Percentiles rank a stretch among this genome's conserved stretches.
Evolutionary conservation across 2,113 vertebrate species (phyloP).

Genomic region (Alaudala cheleensis): DNA sequence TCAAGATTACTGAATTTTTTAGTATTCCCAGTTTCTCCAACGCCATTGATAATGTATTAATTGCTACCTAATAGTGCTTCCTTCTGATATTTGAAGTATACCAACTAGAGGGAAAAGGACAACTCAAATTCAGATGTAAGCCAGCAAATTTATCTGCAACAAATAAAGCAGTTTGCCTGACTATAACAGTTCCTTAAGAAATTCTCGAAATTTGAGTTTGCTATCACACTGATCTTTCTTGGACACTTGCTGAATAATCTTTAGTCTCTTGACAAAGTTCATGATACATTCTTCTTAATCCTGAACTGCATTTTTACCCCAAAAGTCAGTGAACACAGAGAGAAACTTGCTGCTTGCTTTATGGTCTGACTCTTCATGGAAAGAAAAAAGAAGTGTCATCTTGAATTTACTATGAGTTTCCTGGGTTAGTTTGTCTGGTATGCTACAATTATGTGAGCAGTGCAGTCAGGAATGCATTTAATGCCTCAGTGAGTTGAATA

Average conservation of each 20-base stretch:
- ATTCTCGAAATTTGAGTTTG: background rate
- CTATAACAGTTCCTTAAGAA: background rate
- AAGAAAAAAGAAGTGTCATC: background rate
- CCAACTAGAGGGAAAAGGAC: background rate
- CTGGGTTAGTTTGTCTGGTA: background rate
- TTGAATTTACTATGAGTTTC: background rate
- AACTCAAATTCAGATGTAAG: background rate
- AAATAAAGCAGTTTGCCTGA: background rate
- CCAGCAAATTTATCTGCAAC: background rate
- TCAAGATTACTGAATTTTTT: background rate
- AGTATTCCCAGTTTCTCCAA: constrained; percentile 28
- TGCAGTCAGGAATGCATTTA: background rate
- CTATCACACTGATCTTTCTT: background rate
- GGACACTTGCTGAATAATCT: background rate
- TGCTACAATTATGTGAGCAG: background rate
- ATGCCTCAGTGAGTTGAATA: background rate
- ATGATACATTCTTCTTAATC: background rate
- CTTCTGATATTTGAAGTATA: constrained; percentile 1
- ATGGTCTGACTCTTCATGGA: background rate
- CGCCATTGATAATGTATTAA: constrained; percentile 40
- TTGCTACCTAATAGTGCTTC: constrained; percentile 27
- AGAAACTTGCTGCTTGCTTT: background rate
- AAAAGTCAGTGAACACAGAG: background rate
- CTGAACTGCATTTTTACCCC: background rate
- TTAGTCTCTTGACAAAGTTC: background rate